Evolutionary conservation across 2,888 invertebrate species (phyloP), one percentile per base, ranked within the genome.

Genomic region (Campoletis raptor): DNA sequence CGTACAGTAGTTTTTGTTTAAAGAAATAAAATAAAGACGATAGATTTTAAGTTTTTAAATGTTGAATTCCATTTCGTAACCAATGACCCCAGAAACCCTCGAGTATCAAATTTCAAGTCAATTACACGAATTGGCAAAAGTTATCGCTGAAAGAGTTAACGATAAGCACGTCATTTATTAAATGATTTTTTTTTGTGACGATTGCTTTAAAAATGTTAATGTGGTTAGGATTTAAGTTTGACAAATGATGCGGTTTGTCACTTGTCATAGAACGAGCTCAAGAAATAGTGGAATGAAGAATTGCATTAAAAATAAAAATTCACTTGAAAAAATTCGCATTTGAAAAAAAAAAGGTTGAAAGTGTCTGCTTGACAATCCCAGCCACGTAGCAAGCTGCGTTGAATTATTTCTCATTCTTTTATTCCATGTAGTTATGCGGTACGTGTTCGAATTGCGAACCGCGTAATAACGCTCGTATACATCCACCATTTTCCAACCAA

Each of bases 331-430:
- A 78, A 2, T 30, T 73, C 54, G 73, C 37, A 40, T 61, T 12
- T 37, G 9, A 45, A 81, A 77, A 81, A 77, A 73, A 40, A 45
- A 42, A 24, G 12, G 61, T 18, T 70, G 42, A 30, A 5, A 72
- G 52, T 76, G 61, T 80, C 85, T 72, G 80, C 85, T 85, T 85
- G 80, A 45, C 48, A 72, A 85, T 67, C 80, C 85, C n/a, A 12
- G 42, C 82, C 85, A 85, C 85, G 85, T 85, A 79, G 57, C 69
- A 45, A 77, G 76, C 82, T 48, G 72, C 70, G 83, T 80, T 79
- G 76, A 85, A 85, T 85, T 85, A 85, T 83, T 83, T 80, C 83
- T 76, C 70, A 77, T 85, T 83, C 85, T 85, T 83, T 85, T 76
- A 80, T 85, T 76, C 48, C 52, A 40, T 61, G 48, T 80, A 57